A percentile compares a stretch with the other conserved stretches of the same genome.
Conservation (phyloP, 2,113 vertebrate species). For the Aplodontia rufa region DNA sequence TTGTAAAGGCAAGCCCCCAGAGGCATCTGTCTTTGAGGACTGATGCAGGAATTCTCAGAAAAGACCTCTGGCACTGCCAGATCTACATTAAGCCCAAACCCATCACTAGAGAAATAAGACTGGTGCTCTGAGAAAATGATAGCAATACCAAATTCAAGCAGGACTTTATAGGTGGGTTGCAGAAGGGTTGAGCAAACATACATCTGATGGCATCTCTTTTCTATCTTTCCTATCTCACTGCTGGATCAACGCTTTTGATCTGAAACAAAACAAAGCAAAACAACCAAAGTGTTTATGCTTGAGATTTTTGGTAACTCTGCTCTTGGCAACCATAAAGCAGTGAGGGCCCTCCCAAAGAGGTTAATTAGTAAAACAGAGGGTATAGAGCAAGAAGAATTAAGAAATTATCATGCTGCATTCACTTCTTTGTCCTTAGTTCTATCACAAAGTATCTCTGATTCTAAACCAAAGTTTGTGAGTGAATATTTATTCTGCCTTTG, state of each 20-base stretch:
- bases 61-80: not conserved
- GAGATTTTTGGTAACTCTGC: not conserved
- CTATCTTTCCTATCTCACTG: not conserved
- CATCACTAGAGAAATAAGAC: not conserved
- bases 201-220: not conserved
- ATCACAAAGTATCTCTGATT: not conserved
- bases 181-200: not conserved
- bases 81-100: not conserved
- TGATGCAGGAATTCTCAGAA: not conserved
- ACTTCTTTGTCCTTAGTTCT: not conserved
- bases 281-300: not conserved
- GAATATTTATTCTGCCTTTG: not conserved
- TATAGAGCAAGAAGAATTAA: not conserved
- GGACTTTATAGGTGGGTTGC: not conserved
- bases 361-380: not conserved
- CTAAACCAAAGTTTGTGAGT: not conserved
- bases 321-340: not conserved
- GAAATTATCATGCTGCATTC: not conserved
- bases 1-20: not conserved
- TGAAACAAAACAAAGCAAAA: not conserved
- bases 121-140: not conserved
- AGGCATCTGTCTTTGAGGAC: not conserved
- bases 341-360: not conserved
- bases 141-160: not conserved
- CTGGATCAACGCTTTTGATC: not conserved